Evolutionary conservation across 2,797 vertebrate genomes (phyloP).

Genomic region (Bradypodion ventrale): DNA sequence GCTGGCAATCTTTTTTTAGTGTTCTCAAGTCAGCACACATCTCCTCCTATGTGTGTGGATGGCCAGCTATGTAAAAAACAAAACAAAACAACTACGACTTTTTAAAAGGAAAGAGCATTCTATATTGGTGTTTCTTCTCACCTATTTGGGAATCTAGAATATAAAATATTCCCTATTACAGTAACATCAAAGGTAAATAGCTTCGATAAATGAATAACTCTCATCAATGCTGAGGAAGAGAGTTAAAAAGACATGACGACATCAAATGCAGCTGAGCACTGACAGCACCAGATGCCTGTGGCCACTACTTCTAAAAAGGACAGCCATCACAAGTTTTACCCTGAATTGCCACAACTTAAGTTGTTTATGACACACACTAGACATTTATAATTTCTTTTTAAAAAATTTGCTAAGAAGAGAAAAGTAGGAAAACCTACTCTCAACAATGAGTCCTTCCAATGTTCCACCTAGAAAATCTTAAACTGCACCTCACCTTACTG

Average conservation of each 20-base stretch:
- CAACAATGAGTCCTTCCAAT: background rate
- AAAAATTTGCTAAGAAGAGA: background rate
- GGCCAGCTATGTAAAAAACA: background rate
- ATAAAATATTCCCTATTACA: slow-evolving; percentile 22
- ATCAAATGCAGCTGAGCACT: background rate
- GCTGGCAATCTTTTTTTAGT: background rate
- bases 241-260: slow-evolving; percentile 2
- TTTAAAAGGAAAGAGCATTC: slow-evolving; percentile 8
- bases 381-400: background rate
- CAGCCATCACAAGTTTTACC: background rate
- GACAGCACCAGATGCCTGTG: background rate
- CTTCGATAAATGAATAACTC: slow-evolving; percentile 9
- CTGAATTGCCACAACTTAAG: slow-evolving; percentile 9
- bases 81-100: background rate
- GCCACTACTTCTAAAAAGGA: slow-evolving; percentile 9
- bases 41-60: background rate
- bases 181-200: slow-evolving; percentile 14
- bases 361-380: background rate
- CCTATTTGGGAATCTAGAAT: slow-evolving; percentile 6
- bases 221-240: slow-evolving; percentile 11
- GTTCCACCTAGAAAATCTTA: background rate
- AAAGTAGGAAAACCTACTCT: background rate
- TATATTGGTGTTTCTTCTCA: slow-evolving; percentile 2
- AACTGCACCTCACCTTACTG: background rate
- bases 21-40: background rate